Conservation (phyloP, 2,888 invertebrate species). For the Bursaphelenchus okinawaensis region DNA sequence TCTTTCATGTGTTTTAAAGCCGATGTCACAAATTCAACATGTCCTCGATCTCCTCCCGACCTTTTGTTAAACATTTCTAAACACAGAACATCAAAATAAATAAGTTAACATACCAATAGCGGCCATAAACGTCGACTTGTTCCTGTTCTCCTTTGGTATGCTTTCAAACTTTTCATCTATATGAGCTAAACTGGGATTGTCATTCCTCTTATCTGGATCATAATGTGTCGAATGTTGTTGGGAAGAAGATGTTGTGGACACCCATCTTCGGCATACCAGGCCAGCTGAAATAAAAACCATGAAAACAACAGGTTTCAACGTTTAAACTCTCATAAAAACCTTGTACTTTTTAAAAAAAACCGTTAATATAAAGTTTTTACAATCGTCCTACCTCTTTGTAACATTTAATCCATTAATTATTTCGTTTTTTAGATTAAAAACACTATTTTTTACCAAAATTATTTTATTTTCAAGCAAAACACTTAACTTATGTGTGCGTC, state of each 20-base stretch:
- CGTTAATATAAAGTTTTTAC: neutral
- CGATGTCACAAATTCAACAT: slow-evolving; percentile 87
- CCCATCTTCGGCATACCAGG: neutral
- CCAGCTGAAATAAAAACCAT: no score
- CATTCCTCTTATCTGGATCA: neutral
- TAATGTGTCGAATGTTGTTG: neutral
- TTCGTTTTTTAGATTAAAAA: no score
- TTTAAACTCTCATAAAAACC: no score
- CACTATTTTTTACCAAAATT: neutral
- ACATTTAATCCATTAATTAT: neutral
- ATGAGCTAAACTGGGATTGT: slow-evolving; percentile 14
- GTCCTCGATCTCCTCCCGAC: slow-evolving; percentile 67
- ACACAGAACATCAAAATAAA: neutral
- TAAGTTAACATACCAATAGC: slow-evolving; percentile 37
- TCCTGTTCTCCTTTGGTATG: slow-evolving; percentile 35
- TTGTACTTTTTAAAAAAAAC: neutral
- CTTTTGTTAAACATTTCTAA: slow-evolving; percentile 1
- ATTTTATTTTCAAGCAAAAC: neutral
- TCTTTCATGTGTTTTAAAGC: slow-evolving; percentile 81
- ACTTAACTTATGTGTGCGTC: neutral
- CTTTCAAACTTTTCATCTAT: slow-evolving; percentile 48
- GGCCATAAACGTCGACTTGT: slow-evolving; percentile 46
- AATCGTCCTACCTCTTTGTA: neutral
- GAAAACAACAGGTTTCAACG: no score
- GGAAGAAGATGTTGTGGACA: neutral